A percentile compares a stretch with the other conserved stretches of the same genome.
phyloP scores from a whole-genome alignment of 2,113 vertebrate species.

The Silurus meridionalis region DNA sequence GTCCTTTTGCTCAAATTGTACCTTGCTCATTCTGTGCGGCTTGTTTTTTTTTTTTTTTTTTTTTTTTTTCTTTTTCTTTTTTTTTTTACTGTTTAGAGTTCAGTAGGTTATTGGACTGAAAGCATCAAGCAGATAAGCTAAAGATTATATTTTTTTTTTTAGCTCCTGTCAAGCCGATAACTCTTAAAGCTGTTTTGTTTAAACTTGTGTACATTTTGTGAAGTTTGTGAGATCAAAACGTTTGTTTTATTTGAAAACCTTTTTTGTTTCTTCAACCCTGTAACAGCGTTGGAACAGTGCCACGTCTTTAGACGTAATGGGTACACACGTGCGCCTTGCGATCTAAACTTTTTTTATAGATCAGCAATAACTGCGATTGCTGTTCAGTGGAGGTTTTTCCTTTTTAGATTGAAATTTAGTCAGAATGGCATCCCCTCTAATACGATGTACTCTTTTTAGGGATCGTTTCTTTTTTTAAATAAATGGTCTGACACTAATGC shows the following conservation, averaged over 20 bases:
- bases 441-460: constrained; percentile 56
- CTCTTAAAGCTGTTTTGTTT: constrained; percentile 31
- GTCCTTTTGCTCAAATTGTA: constrained; percentile 59
- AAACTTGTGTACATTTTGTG: constrained; percentile 33
- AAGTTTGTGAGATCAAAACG: constrained; percentile 24
- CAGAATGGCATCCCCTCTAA: constrained; percentile 59
- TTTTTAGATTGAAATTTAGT: constrained; percentile 43
- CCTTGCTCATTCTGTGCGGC: constrained; percentile 65
- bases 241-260: constrained; percentile 22
- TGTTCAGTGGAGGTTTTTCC: constrained; percentile 13
- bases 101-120: constrained; percentile 52
- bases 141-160: constrained; percentile 13
- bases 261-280: constrained; percentile 12
- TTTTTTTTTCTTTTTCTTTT: no score
- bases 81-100: constrained; percentile 48
- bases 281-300: constrained; percentile 30
- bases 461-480: constrained; percentile 70
- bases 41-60: constrained; percentile 54
- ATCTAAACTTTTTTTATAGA: constrained; percentile 22
- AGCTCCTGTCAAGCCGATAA: constrained; percentile 35
- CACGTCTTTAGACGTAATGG: constrained; percentile 37
- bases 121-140: constrained; percentile 38
- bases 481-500: constrained; percentile 66
- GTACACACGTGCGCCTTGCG: constrained; percentile 45
- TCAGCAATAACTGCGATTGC: constrained; percentile 42